Base-by-base conservation (phyloP, 2,797 vertebrate species). In the Karalla daura region DNA sequence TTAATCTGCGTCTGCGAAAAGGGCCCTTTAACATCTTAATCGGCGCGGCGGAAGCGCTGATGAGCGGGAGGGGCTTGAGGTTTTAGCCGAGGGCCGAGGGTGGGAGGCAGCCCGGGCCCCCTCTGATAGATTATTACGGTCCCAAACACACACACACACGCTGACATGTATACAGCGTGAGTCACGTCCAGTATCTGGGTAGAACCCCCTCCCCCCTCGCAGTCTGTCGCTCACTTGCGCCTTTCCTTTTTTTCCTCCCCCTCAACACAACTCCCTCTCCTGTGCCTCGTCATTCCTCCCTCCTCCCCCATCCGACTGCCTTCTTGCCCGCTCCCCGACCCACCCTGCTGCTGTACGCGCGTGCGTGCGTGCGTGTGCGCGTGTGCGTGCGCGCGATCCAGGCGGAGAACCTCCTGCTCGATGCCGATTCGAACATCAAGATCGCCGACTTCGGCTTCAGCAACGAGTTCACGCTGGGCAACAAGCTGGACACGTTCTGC, bases 391-490 rank as follows among this genome's bases (percentile, higher is more conserved):
- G 58, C 33, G 45, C 23, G 70, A 80, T 44, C 68, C 89, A 97
- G 96, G 96, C 96, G 0, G 95, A 98, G 89, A 97, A 97, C 86
- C 93, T 96, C 44, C 87, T 98, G 75, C 91, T 97, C 87, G 96
- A 97, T 0, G 93, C 96, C 0, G 95, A 98, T 6, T 91, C 95
- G 88, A 96, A 96, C 86, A 96, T 96, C 80, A 97, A 98, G 75
- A 96, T 98, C 0, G 96, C 96, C 0, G 96, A 98, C 83, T 98
- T 97, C 0, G 96, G 96, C 54, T 97, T 97, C 92, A 98, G 96
- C 86, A 97, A 97, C 0, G 96, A 98, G 86, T 97, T 97, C 89
- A 95, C 94, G 0, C 88, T 96, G 71, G 96, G 96, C 41, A 95
- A 94, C 37, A 98, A 97, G 87, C 90, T 98, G 86, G 96, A 97